Percentiles rank a stretch among this genome's conserved stretches.
phyloP scores from a whole-genome alignment of 2,888 invertebrate genomes.

The Autographa gamma region DNA sequence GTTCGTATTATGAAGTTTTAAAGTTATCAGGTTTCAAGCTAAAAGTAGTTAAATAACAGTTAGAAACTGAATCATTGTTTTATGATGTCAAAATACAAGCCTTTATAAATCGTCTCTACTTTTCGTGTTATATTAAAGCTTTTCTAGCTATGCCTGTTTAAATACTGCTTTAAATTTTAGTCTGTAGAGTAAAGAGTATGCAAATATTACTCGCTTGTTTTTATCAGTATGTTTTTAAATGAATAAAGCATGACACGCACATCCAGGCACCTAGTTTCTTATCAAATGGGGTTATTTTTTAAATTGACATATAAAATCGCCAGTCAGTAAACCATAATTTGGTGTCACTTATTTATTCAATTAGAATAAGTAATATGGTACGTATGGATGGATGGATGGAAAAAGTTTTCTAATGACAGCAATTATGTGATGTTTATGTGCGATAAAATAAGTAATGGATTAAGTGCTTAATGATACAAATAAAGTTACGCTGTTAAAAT shows the following conservation, averaged over 20 bases:
- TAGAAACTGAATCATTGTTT: too few relatives aligned
- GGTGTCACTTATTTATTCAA: not conserved
- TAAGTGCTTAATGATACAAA: not conserved
- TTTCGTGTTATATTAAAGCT: too few relatives aligned
- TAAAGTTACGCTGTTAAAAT: not conserved
- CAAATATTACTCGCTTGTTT: not conserved
- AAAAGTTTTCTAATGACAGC: constrained; percentile 1
- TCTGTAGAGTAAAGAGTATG: too few relatives aligned
- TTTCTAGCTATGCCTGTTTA: too few relatives aligned
- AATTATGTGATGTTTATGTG: not conserved
- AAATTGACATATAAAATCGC: not conserved
- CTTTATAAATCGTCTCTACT: too few relatives aligned
- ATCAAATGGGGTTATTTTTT: constrained; percentile 11
- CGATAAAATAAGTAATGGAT: not conserved
- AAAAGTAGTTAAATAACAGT: too few relatives aligned
- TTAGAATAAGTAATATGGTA: not conserved
- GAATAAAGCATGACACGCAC: not conserved
- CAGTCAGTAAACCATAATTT: not conserved
- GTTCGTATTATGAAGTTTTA: too few relatives aligned
- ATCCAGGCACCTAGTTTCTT: not conserved
- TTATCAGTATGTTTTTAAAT: not conserved
- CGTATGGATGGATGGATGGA: not conserved
- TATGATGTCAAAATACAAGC: too few relatives aligned
- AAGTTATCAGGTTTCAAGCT: too few relatives aligned
- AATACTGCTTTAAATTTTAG: too few relatives aligned